A percentile compares a stretch with the other conserved stretches of the same genome.
Evolutionary conservation across 2,113 vertebrate species (phyloP).

Genomic region (Gallinago media): DNA sequence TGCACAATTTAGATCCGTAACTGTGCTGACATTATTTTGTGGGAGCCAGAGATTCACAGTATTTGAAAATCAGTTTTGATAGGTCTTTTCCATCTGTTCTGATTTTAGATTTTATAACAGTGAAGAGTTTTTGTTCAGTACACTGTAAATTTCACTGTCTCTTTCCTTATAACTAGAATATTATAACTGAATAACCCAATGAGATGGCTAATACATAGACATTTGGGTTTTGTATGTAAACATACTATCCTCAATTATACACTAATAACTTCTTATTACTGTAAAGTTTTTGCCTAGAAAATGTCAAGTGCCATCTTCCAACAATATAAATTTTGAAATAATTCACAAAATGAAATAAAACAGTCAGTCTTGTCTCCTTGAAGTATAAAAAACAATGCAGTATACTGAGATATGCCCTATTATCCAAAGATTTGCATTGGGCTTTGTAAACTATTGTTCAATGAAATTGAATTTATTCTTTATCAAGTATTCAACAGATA

Average conservation of each 20-base stretch:
- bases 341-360: not conserved
- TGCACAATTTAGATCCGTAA: not conserved
- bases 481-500: slow-evolving; percentile 65
- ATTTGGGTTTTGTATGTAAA: not conserved
- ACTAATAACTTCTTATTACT: not conserved
- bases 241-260: not conserved
- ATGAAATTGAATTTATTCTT: slow-evolving; percentile 57
- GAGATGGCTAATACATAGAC: not conserved
- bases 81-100: not conserved
- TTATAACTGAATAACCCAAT: not conserved
- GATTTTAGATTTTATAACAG: not conserved
- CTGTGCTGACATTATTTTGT: not conserved
- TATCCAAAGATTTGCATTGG: slow-evolving; percentile 29
- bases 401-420: not conserved
- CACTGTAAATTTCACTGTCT: not conserved
- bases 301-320: not conserved
- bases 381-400: not conserved
- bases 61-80: not conserved
- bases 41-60: not conserved
- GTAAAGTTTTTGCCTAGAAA: not conserved
- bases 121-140: not conserved
- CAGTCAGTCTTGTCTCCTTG: not conserved
- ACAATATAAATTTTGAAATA: not conserved
- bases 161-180: not conserved
- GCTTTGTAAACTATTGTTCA: slow-evolving; percentile 44